Base-by-base conservation (phyloP, 2,888 invertebrate genomes). In the Cephus rjabovi region DNA sequence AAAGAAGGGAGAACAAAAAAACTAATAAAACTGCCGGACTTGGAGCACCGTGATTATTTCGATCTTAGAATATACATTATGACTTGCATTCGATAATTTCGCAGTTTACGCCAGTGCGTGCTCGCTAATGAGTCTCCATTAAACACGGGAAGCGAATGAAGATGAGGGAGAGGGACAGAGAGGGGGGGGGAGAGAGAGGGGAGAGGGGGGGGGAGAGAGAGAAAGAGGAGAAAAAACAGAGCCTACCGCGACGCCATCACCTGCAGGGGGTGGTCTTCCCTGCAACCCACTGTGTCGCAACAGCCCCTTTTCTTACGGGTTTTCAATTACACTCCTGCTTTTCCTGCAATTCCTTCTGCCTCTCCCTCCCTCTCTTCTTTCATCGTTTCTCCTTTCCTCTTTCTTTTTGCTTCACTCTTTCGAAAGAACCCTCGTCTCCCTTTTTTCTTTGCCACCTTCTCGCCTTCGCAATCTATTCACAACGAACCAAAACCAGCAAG, bases 91-190 rank as follows among this genome's bases (percentile, higher is more conserved):
- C 23, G 2, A 56, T 23, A 23, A 56, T 56, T 56, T 56, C 40
- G 23, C 23, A 9, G 40, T 76, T 81, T 79, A 75, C 76, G 56
- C 75, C 76, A 73, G 37, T 74, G 75, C 75, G 76, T 76, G 40
- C 73, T 77, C 79, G 81, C 79, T 80, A 80, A 83, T 83, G 81
- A 83, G 77, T 80, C 79, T 80, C 79, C 69, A 69, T 76, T 76
- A 70, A 76, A 80, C 56, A 34, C 68, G 69, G n/a, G 77, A 76
- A 69, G 35, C n/a, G 4, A 35, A 75, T 56, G 70, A 77, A 73
- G 70, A 73, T 33, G 31, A 37, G 56, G 23, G 6, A 6, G 23
- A 37, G 31, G 31, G 3, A 3, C 0, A 2, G 31, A 0, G 31
- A 31, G 31, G 1, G 31, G 31, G 31, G 31, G 31, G 40, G 15